A percentile compares a stretch with the other conserved stretches of the same genome.
Evolutionary conservation across 2,888 invertebrate genomes (phyloP).

Genomic region (Cheilosia scutellata): DNA sequence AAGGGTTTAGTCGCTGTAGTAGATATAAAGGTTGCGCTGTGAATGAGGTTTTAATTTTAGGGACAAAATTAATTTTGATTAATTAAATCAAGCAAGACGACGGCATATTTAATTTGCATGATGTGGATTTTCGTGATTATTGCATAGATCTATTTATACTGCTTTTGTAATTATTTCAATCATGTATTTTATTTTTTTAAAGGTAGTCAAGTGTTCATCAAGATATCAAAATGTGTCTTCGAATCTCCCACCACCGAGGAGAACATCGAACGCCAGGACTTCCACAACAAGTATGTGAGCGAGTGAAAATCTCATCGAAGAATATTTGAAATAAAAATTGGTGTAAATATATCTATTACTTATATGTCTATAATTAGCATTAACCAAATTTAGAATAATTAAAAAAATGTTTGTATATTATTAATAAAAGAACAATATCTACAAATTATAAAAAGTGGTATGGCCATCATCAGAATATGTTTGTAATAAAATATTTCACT

Average conservation of each 20-base stretch:
- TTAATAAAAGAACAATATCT: not conserved
- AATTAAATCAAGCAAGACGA: slow-evolving; percentile 47
- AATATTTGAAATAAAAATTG: not conserved
- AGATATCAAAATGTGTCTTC: slow-evolving; percentile 81
- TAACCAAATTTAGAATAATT: slow-evolving; percentile 5
- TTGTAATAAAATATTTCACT: not conserved
- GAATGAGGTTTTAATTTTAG: slow-evolving; percentile 59
- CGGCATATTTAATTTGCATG: not conserved
- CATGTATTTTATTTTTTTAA: slow-evolving; percentile 62
- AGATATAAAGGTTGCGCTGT: slow-evolving; percentile 41
- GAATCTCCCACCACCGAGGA: slow-evolving; percentile 82
- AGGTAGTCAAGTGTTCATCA: slow-evolving; percentile 82
- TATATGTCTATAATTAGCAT: not conserved
- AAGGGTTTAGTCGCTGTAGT: not conserved
- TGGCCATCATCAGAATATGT: not conserved
- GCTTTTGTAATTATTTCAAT: not conserved
- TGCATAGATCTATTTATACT: not conserved
- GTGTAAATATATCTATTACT: slow-evolving; percentile 6
- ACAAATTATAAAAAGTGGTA: not conserved
- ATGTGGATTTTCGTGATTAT: not conserved
- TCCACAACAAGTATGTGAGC: slow-evolving; percentile 81
- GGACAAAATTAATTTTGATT: slow-evolving; percentile 46
- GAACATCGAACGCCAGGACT: slow-evolving; percentile 81
- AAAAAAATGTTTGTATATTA: slow-evolving; percentile 13
- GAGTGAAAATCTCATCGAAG: not conserved